These are phyloP conservation scores for Pyrocephalus nanus DNA, from an alignment of 2,797 vertebrate species.

Conservation along the genomic window DNA sequence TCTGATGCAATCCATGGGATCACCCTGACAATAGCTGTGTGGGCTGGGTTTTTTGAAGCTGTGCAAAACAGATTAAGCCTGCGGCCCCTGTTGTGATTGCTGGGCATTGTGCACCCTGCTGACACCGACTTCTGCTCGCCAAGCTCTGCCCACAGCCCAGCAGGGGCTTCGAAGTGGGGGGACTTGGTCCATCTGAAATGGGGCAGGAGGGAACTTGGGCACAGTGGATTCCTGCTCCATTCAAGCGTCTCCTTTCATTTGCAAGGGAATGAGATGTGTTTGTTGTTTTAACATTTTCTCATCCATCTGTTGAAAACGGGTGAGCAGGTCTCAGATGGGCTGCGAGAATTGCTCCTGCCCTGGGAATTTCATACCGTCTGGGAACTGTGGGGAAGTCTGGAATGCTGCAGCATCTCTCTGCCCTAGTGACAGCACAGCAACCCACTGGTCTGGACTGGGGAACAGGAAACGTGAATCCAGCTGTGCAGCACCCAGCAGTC, in stretches of 20 bases:
- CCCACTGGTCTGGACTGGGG: not conserved
- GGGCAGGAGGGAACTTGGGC: not conserved
- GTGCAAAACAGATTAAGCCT: not conserved
- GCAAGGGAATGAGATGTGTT: not conserved
- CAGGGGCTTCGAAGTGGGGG: not conserved
- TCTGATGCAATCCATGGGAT: not conserved
- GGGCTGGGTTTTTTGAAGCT: not conserved
- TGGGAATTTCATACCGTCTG: not conserved
- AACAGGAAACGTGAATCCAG: not conserved
- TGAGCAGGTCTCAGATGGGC: not conserved
- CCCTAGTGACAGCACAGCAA: not conserved
- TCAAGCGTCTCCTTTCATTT: not conserved
- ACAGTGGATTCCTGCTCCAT: not conserved
- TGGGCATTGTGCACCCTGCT: conserved; percentile 29
- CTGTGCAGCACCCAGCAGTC: not conserved
- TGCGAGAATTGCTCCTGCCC: not conserved
- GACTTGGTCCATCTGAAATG: not conserved
- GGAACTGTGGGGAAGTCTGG: not conserved
- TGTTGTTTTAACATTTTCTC: not conserved
- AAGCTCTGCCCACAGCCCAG: not conserved
- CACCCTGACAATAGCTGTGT: conserved; percentile 18
- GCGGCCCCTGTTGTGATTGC: not conserved
- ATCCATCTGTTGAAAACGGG: not conserved
- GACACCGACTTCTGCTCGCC: not conserved
- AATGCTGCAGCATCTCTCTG: not conserved